A percentile compares a stretch with the other conserved stretches of the same genome.
phyloP scores from a whole-genome alignment of 64 coral and sea anemone genomes.

The Montipora capricornis region DNA sequence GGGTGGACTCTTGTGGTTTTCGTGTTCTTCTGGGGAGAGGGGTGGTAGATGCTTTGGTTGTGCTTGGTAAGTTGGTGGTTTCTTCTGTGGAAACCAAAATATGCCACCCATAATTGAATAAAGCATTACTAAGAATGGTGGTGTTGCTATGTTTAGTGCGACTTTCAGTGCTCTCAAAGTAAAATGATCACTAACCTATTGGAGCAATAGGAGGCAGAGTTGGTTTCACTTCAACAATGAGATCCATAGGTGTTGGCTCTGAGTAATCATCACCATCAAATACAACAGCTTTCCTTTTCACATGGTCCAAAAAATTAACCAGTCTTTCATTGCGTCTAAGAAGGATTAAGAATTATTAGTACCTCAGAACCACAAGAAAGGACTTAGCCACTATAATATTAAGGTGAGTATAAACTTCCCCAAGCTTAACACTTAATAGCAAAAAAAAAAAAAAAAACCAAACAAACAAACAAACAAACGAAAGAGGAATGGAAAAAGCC shows the following conservation, averaged over 20 bases:
- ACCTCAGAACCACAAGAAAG: too few relatives aligned
- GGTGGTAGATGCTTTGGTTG: background rate
- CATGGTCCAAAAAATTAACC: constrained; percentile 14
- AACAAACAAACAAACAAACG: too few relatives aligned
- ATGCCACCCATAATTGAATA: background rate
- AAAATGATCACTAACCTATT: background rate
- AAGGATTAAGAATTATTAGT: too few relatives aligned
- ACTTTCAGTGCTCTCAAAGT: background rate
- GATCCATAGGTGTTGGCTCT: background rate
- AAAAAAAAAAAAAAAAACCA: too few relatives aligned
- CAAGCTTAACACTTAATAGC: too few relatives aligned
- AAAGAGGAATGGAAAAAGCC: too few relatives aligned
- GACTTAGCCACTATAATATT: too few relatives aligned
- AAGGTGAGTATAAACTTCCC: too few relatives aligned
- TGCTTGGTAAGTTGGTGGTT: background rate
- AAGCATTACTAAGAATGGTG: background rate
- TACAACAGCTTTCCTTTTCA: constrained; percentile 7
- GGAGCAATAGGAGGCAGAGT: background rate
- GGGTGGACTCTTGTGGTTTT: background rate
- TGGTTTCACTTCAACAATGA: constrained; percentile 11
- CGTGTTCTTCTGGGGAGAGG: background rate
- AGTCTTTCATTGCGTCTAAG: background rate
- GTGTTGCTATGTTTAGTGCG: background rate
- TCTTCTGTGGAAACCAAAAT: background rate
- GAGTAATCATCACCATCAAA: constrained; percentile 72